Percentiles rank a stretch among this genome's conserved stretches.
Evolutionary conservation across 2,113 vertebrate genomes (phyloP).

Genomic region (Anhinga rufa): DNA sequence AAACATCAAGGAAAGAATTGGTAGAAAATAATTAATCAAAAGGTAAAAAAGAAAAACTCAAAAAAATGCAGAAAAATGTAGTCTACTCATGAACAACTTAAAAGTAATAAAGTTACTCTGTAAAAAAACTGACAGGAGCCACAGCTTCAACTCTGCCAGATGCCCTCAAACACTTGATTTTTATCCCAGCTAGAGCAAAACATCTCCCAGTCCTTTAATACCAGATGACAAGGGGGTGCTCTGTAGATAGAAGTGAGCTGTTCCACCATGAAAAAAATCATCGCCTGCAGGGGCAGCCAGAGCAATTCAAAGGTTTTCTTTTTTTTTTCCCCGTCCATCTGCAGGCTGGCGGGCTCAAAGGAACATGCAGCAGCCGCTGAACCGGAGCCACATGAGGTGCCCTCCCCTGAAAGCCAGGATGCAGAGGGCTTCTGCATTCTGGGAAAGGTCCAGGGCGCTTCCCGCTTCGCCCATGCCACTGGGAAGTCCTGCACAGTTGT

Average conservation of each 20-base stretch:
- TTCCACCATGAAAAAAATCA: neutral
- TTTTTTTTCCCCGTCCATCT: neutral
- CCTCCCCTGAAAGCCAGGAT: neutral
- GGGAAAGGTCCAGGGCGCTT: neutral
- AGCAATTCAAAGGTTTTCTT: neutral
- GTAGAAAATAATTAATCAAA: neutral
- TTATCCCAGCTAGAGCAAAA: neutral
- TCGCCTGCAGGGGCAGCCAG: neutral
- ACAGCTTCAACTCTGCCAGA: neutral
- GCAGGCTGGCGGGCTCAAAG: neutral
- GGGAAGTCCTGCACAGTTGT: neutral
- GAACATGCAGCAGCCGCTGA: neutral
- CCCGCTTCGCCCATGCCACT: neutral
- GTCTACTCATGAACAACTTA: neutral
- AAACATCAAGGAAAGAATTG: neutral
- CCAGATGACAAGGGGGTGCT: neutral
- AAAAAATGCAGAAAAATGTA: neutral
- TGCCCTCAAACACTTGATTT: neutral
- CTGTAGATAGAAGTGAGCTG: neutral
- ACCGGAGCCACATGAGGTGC: accelerated
- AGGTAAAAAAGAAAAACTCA: neutral
- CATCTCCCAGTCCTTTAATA: neutral
- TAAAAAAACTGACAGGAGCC: neutral
- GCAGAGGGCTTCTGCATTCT: neutral
- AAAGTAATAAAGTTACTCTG: neutral